phyloP scores from a whole-genome alignment of 2,113 vertebrate species.

The Psilopogon haemacephalus region DNA sequence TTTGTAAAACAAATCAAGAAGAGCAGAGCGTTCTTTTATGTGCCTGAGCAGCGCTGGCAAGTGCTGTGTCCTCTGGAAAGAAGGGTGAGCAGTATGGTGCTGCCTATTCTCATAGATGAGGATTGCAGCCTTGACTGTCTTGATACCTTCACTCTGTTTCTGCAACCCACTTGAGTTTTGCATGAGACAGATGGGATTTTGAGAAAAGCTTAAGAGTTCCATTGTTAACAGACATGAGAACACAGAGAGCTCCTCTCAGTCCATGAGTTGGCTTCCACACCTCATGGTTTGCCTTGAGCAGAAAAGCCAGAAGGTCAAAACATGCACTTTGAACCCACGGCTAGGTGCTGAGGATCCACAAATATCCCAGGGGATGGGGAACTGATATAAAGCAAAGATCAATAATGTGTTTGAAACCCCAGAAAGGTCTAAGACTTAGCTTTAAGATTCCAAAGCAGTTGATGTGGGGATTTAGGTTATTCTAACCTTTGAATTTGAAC shows the following conservation, averaged over 20 bases:
- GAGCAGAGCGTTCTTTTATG: background rate
- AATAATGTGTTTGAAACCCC: background rate
- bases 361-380: background rate
- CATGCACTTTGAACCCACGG: background rate
- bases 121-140: background rate
- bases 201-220: background rate
- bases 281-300: background rate
- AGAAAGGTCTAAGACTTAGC: background rate
- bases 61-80: background rate
- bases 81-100: background rate
- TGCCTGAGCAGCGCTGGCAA: background rate
- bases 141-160: background rate
- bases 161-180: background rate
- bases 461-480: background rate
- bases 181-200: background rate
- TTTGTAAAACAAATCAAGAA: background rate
- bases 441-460: background rate
- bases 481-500: background rate
- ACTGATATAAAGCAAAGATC: background rate
- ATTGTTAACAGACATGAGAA: background rate
- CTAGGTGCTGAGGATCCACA: rapidly evolving
- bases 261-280: background rate
- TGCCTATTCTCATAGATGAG: background rate
- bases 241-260: background rate
- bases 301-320: background rate